Evolutionary conservation across 2,113 vertebrate species (phyloP).

Genomic region (Macrotis lagotis): DNA sequence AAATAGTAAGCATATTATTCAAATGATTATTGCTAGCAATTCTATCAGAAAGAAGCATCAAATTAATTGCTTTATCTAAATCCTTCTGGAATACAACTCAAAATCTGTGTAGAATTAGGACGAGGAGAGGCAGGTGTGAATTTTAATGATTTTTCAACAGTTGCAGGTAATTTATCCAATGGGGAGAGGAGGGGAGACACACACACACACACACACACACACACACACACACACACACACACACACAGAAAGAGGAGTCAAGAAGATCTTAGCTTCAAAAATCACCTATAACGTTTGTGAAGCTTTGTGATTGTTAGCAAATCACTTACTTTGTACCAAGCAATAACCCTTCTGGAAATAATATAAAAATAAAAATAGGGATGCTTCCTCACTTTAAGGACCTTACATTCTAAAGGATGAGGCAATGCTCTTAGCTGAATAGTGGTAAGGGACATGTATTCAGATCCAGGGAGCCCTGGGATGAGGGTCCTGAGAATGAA

Average conservation of each 20-base stretch:
- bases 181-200: no score
- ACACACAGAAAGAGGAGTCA: no score
- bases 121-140: not conserved
- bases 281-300: not conserved
- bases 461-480: no score
- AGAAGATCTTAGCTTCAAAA: not conserved
- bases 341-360: not conserved
- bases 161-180: not conserved
- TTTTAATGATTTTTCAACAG: not conserved
- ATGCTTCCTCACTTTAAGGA: no score
- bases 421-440: no score
- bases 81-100: not conserved
- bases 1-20: not conserved
- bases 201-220: no score
- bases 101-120: not conserved
- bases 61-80: not conserved
- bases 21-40: not conserved
- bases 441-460: no score
- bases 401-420: no score
- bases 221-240: no score
- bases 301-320: not conserved
- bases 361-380: not conserved
- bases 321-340: not conserved
- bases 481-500: no score
- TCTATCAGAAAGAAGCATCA: not conserved